Base-by-base conservation (phyloP, 1,140 invertebrate species). In the Archivesica marissinica region DNA sequence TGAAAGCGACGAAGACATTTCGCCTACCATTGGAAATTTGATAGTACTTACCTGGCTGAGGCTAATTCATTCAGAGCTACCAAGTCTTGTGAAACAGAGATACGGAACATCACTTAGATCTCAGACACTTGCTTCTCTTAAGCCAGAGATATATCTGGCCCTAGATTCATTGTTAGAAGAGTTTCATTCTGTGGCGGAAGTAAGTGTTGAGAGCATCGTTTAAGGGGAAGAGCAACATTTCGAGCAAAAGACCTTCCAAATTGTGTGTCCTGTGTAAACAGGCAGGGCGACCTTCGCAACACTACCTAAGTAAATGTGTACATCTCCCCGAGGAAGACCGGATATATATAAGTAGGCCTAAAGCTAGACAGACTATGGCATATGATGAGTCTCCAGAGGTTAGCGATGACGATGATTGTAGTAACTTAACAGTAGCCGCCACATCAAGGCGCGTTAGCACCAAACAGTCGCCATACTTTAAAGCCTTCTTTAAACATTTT, bases 11-110 rank as follows among this genome's bases (percentile, higher is more conserved):
- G 85, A 88, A 47, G 88, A 89, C 39, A 1, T 89, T 13, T 72
- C 86, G 0, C 86, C 87, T 28, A 68, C 86, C 4, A 52, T 89
- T 7, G 89, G 89, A 82, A 88, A 89, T 70, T 33, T 90, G 4
- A 47, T 90, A 13, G 85, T 87, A 0, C 52, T 90, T 4, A 89
- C 85, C 2, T 72, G 68, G 68, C 68, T 72, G n/a, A 41, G 68
- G 25, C 30, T 72, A 23, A 72, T 72, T 47, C 17, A 72, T 33
- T 6, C 4, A 13, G 20, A 28, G 2, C 68, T 72, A 2, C 68
- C 30, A 2, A 25, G 35, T 25, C 35, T 72, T 9, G 68, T 72
- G 41, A 72, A 72, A 44, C 68, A 72, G 17, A 72, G 33, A 44
- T 76, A 54, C 54, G 41, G 25, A 33, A 54, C 72, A 33, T 23